These are phyloP conservation scores for Brachylomia viminalis DNA, from an alignment of 2,888 invertebrate genomes.

Conservation along the genomic window DNA sequence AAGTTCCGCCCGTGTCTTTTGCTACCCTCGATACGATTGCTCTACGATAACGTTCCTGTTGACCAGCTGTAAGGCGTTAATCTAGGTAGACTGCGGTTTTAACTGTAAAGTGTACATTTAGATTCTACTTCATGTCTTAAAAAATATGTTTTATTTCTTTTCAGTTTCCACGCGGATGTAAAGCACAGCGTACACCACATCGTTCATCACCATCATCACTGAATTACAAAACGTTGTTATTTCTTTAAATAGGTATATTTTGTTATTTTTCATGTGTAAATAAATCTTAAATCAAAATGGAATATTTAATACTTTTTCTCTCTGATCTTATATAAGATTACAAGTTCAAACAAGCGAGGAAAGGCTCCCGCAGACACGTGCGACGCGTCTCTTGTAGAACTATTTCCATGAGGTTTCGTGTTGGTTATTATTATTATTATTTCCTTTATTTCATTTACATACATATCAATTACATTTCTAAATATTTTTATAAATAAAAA, in stretches of 20 bases:
- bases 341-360: neutral
- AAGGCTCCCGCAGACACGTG: too few relatives aligned
- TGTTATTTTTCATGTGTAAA: slow-evolving; percentile 51
- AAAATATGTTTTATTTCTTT: neutral
- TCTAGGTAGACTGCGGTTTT: neutral
- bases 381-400: too few relatives aligned
- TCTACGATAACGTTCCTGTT: neutral
- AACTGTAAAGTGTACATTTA: neutral
- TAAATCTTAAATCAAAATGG: slow-evolving; percentile 19
- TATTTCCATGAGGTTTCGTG: too few relatives aligned
- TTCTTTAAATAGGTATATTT: slow-evolving; percentile 29
- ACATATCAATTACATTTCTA: too few relatives aligned
- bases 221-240: slow-evolving; percentile 26
- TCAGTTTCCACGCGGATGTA: slow-evolving; percentile 69
- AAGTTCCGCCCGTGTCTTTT: neutral
- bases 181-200: slow-evolving; percentile 65
- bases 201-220: slow-evolving; percentile 61
- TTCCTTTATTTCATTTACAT: too few relatives aligned
- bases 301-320: too few relatives aligned
- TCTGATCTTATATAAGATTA: fast-evolving
- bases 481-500: too few relatives aligned
- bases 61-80: neutral
- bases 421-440: too few relatives aligned
- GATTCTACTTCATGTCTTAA: neutral
- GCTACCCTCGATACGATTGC: neutral